Conservation (phyloP, 2,888 invertebrate genomes). For the Sphaeridia pumilis region DNA sequence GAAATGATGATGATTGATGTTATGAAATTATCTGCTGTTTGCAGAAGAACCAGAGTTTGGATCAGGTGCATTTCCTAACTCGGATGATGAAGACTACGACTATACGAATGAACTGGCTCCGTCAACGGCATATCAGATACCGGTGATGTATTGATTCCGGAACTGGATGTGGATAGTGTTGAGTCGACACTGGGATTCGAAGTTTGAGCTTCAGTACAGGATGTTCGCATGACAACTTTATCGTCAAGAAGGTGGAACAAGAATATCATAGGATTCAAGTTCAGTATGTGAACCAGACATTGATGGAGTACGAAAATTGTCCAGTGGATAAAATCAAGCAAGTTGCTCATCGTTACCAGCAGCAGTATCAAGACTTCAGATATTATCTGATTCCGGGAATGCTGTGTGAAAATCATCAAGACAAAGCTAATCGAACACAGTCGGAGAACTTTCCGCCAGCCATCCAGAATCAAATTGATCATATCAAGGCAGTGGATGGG, state of each 20-base stretch:
- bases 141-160: background rate
- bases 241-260: constrained; percentile 14
- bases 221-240: constrained; percentile 11
- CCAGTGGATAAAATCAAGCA: constrained; percentile 1
- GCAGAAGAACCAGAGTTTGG: background rate
- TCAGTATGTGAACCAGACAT: constrained; percentile 22
- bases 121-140: background rate
- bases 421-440: constrained; percentile 44
- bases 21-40: too few species aligned
- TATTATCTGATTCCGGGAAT: constrained; percentile 5
- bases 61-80: background rate
- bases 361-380: constrained; percentile 6
- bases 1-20: too few species aligned
- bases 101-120: constrained; percentile 5
- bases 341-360: constrained; percentile 5
- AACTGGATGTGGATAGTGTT: background rate
- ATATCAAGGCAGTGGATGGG: constrained; percentile 68
- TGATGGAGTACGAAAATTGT: constrained; percentile 15
- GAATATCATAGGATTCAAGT: constrained; percentile 13
- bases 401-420: constrained; percentile 8
- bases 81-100: constrained; percentile 14
- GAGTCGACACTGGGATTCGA: too few species aligned
- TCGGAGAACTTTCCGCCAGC: constrained; percentile 60
- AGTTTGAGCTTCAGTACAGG: constrained; percentile 4
- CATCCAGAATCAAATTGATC: constrained; percentile 72